Base-by-base conservation (phyloP, 2,113 vertebrate species). In the Stegastes partitus region DNA sequence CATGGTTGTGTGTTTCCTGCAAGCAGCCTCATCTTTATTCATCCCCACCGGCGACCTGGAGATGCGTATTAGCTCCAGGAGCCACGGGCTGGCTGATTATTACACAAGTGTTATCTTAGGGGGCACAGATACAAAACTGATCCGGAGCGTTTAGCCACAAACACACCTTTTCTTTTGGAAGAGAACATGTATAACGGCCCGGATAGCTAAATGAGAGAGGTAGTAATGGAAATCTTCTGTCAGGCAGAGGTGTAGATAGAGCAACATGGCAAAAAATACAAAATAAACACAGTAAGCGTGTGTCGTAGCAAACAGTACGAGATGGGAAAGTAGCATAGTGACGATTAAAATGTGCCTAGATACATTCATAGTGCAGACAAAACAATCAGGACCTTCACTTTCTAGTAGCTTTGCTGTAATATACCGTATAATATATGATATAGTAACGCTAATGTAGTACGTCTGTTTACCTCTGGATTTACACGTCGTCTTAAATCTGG, bases 311-410 rank as follows among this genome's bases (percentile, higher is more conserved):
- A 23, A 54, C 34, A 34, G 44, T 22, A 68, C 50, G 74, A 56
- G 31, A 73, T 56, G 23, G 50, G 21, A 51, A 49, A 75, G n/a
- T 7, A 63, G 47, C 26, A 49, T 28, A 73, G 18, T n/a, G 51
- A 49, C 25, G 53, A 68, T 47, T 63, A 49, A 71, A 83, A 81
- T 76, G 77, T 87, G 77, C 53, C 71, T 45, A 61, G 21, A 78
- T 87, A 92, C 90, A 92, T 93, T 93, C 89, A 82, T 66, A 87
- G 83, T 86, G 82, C 74, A 91, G 81, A 88, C 84, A 62, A 63
- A 87, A 91, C 85, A 71, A 81, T 83, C 85, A 77, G 65, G 45
- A 71, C 37, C 68, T 49, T 61, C 28, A 56, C 67, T 58, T 56
- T 66, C 42, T 76, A 79, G 4, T 47, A 65, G 37, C 50, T 83